Conservation (phyloP, 1,140 invertebrate species). For the Ostrea denselamellosa region DNA sequence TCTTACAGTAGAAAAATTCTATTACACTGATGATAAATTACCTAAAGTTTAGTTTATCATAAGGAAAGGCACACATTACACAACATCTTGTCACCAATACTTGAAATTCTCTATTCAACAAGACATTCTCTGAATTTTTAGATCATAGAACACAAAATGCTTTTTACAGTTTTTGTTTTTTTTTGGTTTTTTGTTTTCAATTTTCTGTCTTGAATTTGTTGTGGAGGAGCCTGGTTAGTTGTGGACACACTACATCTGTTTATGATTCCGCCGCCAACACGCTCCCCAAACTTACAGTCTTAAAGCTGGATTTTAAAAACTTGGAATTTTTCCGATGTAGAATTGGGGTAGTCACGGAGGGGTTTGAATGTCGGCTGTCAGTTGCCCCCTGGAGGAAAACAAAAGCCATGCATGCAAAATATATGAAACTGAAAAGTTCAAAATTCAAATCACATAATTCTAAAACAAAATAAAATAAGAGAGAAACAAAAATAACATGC, state of each 20-base stretch:
- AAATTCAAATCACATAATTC: conserved; percentile 20
- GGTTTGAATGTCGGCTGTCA: conserved; percentile 60
- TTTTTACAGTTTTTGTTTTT: too few species aligned
- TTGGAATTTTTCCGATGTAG: conserved; percentile 76
- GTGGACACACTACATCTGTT: conserved; percentile 8
- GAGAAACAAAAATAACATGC: conserved; percentile 19
- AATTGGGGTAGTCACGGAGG: conserved; percentile 69
- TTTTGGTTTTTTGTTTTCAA: too few species aligned
- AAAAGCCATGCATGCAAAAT: conserved; percentile 50
- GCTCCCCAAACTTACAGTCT: conserved; percentile 71
- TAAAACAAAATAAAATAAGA: conserved; percentile 29
- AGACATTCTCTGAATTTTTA: too few species aligned
- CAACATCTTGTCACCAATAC: too few species aligned
- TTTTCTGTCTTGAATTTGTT: not conserved
- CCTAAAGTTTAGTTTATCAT: too few species aligned
- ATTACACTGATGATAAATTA: too few species aligned
- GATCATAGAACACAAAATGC: too few species aligned
- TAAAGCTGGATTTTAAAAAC: conserved; percentile 73
- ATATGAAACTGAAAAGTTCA: conserved; percentile 28
- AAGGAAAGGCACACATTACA: too few species aligned
- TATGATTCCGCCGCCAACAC: not conserved
- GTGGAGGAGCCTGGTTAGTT: not conserved
- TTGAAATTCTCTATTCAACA: too few species aligned
- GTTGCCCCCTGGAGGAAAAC: conserved; percentile 61
- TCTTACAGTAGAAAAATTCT: too few species aligned